Evolutionary conservation across 1,140 invertebrate species (phyloP), one percentile per base, ranked within the genome.

Genomic region (Calephelis nemesis): DNA sequence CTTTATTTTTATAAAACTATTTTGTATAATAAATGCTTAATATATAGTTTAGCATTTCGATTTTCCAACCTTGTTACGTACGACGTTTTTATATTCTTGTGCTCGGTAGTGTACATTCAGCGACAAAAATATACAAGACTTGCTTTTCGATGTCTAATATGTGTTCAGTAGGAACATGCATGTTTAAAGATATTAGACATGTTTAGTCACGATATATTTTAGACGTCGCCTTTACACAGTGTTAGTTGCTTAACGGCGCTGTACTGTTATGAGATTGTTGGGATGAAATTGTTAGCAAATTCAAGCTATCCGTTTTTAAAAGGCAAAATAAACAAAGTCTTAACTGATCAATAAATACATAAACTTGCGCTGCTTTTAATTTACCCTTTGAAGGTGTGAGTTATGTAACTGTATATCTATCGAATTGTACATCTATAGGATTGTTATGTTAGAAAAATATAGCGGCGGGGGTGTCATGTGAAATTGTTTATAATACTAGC

Each of bases 11-110:
- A 83, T 75, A 75, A 73, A 77, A 77, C 71, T 84, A 82, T 78
- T 77, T 78, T 77, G 67, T 83, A 76, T 81, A 84, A 76, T 85
- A 84, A 86, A 90, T 87, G 81, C 82, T 83, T 4, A 19, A 19
- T 74, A 63, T 42, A 30, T 52, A 52, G 45, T 40, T 11, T 54
- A 66, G 65, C 65, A 66, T 66, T 66, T 66, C 10, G 0, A 54
- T 40, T 66, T 39, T 40, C 15, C 13, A 39, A 50, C 62, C 40
- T 42, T 42, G 45, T 8, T 39, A 12, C 12, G 49, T 49, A 49
- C 63, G 63, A 65, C 15, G 30, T 47, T 49, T 6, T 39, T 30
- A 47, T 65, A 30, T 40, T 13, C 19, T 45, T 63, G 45, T 9
- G 7, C 47, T 13, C n/a, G 19, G 45, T 12, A 64, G 47, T 48